Evolutionary conservation across 2,113 vertebrate species (phyloP).

Genomic region (Zapus hudsonius): DNA sequence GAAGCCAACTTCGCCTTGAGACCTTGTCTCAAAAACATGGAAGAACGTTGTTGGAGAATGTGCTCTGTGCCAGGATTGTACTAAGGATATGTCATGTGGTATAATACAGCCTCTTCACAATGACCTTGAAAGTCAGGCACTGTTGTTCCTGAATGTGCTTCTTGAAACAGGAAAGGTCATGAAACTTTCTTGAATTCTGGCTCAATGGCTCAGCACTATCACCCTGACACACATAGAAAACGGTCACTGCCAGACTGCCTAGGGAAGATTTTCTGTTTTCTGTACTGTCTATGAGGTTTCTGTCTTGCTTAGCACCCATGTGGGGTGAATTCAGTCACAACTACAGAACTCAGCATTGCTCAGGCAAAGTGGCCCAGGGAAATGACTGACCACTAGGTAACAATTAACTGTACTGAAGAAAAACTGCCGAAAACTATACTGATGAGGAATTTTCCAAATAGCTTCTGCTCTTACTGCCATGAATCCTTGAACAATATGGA

Average conservation of each 20-base stretch:
- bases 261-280: slow-evolving; percentile 22
- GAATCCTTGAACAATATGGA: slow-evolving; percentile 70
- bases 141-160: neutral
- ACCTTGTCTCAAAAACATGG: neutral
- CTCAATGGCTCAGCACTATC: neutral
- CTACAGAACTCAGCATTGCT: neutral
- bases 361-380: neutral
- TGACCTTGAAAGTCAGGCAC: neutral
- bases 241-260: neutral
- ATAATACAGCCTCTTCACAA: neutral
- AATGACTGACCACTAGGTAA: neutral
- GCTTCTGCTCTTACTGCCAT: slow-evolving; percentile 47
- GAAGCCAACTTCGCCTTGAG: neutral
- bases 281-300: neutral
- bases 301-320: neutral
- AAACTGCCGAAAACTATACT: neutral
- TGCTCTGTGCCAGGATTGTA: neutral
- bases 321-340: slow-evolving; percentile 20
- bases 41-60: neutral
- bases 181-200: neutral
- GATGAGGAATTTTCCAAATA: slow-evolving; percentile 6
- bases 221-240: neutral
- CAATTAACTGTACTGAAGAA: slow-evolving; percentile 6
- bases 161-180: neutral
- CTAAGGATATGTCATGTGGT: neutral